Evolutionary conservation across 37 sponge, comb jelly and placozoan species (phyloP).

Genomic region (Diacarnus erythraeanus): DNA sequence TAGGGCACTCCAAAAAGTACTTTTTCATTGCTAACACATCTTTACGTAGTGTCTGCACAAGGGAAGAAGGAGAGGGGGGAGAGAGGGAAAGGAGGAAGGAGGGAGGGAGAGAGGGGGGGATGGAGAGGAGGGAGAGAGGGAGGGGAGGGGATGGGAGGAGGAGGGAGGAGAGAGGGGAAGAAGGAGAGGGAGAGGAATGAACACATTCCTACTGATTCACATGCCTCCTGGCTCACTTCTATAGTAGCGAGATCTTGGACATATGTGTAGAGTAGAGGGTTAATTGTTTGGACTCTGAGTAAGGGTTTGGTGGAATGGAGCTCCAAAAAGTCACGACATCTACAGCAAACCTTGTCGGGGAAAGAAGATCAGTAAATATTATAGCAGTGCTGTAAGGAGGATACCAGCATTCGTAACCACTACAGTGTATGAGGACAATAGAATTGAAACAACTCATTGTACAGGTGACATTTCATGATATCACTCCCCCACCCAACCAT

Average conservation of each 20-base stretch:
- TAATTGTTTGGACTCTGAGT: conserved; percentile 30
- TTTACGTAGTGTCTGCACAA: conserved; percentile 52
- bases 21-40: conserved; percentile 75
- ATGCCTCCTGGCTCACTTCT: conserved; percentile 22
- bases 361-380: background rate
- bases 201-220: background rate
- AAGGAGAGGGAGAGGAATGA: background rate
- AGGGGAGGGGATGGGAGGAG: background rate
- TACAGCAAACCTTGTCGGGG: conserved; percentile 58
- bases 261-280: conserved; percentile 68
- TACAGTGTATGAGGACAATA: too few relatives aligned
- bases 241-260: conserved; percentile 49
- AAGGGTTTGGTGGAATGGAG: conserved; percentile 28
- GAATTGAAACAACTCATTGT: too few relatives aligned
- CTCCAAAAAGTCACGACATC: conserved; percentile 33
- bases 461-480: too few relatives aligned
- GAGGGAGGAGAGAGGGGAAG: background rate
- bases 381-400: too few relatives aligned
- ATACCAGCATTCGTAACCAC: too few relatives aligned
- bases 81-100: conserved; percentile 9
- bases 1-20: conserved; percentile 62
- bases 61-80: background rate
- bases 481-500: too few relatives aligned
- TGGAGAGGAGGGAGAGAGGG: background rate
- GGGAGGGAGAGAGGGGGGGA: background rate